phyloP scores from a whole-genome alignment of 2,113 vertebrate genomes.

The Glareola pratincola region DNA sequence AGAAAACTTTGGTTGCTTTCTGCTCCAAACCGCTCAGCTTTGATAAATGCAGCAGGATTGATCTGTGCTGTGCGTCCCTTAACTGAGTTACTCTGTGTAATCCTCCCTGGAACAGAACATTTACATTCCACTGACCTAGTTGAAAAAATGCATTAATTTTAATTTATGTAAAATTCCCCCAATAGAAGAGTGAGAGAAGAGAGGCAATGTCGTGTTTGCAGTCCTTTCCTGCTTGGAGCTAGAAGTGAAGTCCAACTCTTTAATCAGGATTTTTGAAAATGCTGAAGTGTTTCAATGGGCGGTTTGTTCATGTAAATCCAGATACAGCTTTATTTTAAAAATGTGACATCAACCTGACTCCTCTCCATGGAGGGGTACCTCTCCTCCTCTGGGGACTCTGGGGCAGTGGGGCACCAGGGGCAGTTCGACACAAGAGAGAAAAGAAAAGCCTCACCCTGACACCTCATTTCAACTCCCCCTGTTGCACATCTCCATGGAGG shows the following conservation, averaged over 20 bases:
- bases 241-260: constrained; percentile 38
- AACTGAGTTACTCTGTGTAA: constrained; percentile 50
- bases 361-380: not conserved
- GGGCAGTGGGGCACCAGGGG: not conserved
- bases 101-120: constrained; percentile 58
- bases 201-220: not conserved
- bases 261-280: constrained; percentile 34
- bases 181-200: constrained; percentile 13
- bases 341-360: not conserved
- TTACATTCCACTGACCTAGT: constrained; percentile 71
- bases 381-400: not conserved
- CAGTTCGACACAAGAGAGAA: not conserved
- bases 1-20: constrained; percentile 11
- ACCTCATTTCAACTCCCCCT: not conserved
- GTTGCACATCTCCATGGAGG: not conserved
- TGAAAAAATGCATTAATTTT: constrained; percentile 69
- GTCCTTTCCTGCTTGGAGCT: constrained; percentile 23
- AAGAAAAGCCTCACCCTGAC: not conserved
- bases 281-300: not conserved
- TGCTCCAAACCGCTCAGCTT: constrained; percentile 18
- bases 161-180: constrained; percentile 64
- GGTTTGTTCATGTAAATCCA: constrained; percentile 19
- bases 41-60: constrained; percentile 38
- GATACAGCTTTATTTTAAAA: not conserved
- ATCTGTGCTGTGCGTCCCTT: constrained; percentile 26